Evolutionary conservation across 30 jellyfish, hydroid and myxozoan genomes (phyloP).

Genomic region (Aurelia coerulea): DNA sequence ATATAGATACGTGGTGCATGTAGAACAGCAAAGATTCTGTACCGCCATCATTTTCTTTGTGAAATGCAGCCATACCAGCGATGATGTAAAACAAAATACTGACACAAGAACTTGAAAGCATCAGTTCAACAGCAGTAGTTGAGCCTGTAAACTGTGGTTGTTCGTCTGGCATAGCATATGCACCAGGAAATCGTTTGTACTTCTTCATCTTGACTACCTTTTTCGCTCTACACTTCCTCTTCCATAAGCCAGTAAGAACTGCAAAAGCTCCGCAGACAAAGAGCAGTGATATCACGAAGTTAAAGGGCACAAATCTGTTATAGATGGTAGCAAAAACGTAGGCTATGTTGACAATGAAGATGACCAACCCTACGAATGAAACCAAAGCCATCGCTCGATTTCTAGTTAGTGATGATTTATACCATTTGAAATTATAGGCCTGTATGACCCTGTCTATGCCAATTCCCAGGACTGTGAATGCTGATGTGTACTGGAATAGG

Average conservation of each 20-base stretch:
- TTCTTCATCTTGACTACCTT: background rate
- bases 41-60: too few relatives aligned
- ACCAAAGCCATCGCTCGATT: constrained; percentile 5
- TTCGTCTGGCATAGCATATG: background rate
- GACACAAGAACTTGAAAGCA: background rate
- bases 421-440: constrained; percentile 16
- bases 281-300: constrained; percentile 1
- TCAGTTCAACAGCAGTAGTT: background rate
- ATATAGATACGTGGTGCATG: too few relatives aligned
- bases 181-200: background rate
- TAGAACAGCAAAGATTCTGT: too few relatives aligned
- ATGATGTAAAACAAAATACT: background rate
- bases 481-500: constrained; percentile 15
- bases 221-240: background rate
- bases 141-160: background rate
- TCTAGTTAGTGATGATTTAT: constrained; percentile 39
- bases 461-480: constrained; percentile 25
- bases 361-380: background rate
- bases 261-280: background rate
- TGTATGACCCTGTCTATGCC: constrained; percentile 30
- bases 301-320: background rate
- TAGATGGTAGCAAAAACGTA: constrained; percentile 33
- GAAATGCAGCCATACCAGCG: background rate
- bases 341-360: background rate
- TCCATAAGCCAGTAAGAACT: background rate